Base-by-base conservation (phyloP, 2,888 invertebrate genomes). In the Acanthosoma haemorrhoidale region DNA sequence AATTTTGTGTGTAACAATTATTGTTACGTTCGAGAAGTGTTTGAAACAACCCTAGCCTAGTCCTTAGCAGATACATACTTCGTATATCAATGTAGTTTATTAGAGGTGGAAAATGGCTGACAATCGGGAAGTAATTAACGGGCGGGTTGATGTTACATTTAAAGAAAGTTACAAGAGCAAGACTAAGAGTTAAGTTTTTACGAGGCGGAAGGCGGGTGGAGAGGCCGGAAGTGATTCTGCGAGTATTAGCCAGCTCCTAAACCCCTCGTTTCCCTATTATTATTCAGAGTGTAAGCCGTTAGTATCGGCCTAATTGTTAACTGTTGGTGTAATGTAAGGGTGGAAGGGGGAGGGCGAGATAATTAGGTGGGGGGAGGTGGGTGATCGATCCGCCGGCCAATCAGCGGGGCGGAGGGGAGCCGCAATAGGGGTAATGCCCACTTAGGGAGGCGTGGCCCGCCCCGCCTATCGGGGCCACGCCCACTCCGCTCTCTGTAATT, bases 401-500 rank as follows among this genome's bases (percentile, higher is more conserved):
- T 34, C 21, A 38, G 61, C 0, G 8, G n/a, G 38, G 16, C 21
- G 38, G 1, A 1, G 0, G n/a, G 16, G 18, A 36, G 60, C 59
- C 59, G 59, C 59, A 59, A 34, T 34, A 18, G n/a, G 38, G 61
- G 41, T 41, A 41, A 41, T 41, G 41, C 41, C n/a, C 16, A 41
- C 41, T 36, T 41, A 41, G 41, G 8, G 58, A n/a, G 58, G 64
- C 21, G 64, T 8, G 43, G 43, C 72, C 72, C 36, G 73, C 73
- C 73, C 70, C 70, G 70, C 73, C 71, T 71, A 69, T 51, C 74
- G 15, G 71, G 60, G 72, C 71, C 69, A 71, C 71, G 72, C 74
- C 72, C 73, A 73, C 74, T 71, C 73, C 73, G 67, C 71, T 72
- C 71, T 67, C 67, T 69, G 70, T 74, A 73, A 73, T 69, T 71